Conservation (phyloP, 2,888 invertebrate genomes). For the Aphelenchoides bicaudatus region DNA sequence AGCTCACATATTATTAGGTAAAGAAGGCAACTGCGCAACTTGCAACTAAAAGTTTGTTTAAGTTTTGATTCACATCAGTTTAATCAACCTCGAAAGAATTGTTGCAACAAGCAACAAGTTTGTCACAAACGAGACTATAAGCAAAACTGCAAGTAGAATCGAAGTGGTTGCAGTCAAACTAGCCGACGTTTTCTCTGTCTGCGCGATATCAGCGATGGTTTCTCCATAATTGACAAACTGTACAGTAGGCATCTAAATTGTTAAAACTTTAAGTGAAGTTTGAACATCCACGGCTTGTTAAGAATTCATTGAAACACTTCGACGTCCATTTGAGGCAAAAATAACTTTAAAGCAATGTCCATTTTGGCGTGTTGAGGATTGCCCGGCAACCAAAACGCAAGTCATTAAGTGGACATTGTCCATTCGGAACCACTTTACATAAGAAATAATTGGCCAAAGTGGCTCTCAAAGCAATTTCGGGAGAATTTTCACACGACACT, state of each 20-base stretch:
- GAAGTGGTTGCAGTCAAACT: slow-evolving; percentile 39
- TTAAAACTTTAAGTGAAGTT: no score
- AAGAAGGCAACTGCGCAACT: slow-evolving; percentile 35
- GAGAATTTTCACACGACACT: no score
- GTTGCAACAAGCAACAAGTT: slow-evolving; percentile 43
- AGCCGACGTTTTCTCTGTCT: slow-evolving; percentile 42
- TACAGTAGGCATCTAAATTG: slow-evolving; percentile 24
- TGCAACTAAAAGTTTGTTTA: slow-evolving; percentile 31
- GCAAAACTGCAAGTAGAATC: slow-evolving; percentile 38
- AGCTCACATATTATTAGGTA: slow-evolving; percentile 36
- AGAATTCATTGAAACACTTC: no score
- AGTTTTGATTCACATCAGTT: background rate
- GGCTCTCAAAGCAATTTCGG: no score
- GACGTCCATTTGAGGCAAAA: no score
- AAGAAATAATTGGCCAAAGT: no score
- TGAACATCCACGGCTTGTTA: no score
- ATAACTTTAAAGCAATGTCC: no score
- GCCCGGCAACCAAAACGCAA: no score
- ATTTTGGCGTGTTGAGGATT: no score
- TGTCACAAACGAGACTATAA: slow-evolving; percentile 43
- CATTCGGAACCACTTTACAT: no score
- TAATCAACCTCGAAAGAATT: slow-evolving; percentile 2
- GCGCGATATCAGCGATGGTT: slow-evolving; percentile 46
- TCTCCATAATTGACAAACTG: slow-evolving; percentile 48
- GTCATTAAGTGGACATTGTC: no score